phyloP scores from a whole-genome alignment of 2,797 vertebrate species.

The Anomalospiza imberbis region DNA sequence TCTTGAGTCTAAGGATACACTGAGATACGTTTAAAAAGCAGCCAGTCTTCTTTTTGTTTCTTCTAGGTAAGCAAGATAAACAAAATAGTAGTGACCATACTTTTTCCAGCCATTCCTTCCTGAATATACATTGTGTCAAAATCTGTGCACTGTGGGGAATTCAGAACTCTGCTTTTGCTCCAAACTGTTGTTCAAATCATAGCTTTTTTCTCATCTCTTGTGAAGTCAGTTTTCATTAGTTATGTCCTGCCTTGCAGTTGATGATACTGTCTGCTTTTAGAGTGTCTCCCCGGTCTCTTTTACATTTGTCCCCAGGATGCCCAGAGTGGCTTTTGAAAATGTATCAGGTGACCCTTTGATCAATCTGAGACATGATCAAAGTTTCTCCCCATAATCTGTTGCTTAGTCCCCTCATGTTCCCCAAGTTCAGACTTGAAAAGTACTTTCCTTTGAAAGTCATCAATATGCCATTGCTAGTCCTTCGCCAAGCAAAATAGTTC shows the following conservation, averaged over 20 bases:
- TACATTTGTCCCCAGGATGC: constrained; percentile 4
- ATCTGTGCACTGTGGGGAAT: not conserved
- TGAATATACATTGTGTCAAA: not conserved
- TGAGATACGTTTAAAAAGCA: not conserved
- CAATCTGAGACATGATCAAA: constrained; percentile 26
- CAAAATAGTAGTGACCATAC: not conserved
- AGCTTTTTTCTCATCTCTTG: not conserved
- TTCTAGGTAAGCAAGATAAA: not conserved
- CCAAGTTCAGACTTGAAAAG: constrained; percentile 9
- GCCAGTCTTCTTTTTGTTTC: not conserved
- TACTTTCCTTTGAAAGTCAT: constrained; percentile 15
- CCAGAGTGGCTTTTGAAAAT: not conserved
- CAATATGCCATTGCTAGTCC: constrained; percentile 13
- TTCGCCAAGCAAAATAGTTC: constrained; percentile 18
- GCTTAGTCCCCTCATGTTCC: not conserved
- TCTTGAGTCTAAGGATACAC: not conserved
- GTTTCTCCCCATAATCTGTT: not conserved
- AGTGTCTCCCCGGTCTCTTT: not conserved
- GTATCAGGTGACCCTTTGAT: constrained; percentile 43
- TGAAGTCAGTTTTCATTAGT: not conserved
- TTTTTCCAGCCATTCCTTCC: not conserved
- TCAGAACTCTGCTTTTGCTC: not conserved
- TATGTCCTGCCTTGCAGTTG: not conserved
- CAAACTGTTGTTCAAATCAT: not conserved
- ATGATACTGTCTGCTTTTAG: not conserved